phyloP scores from a whole-genome alignment of 2,113 vertebrate species.

The Varanus salvator region DNA sequence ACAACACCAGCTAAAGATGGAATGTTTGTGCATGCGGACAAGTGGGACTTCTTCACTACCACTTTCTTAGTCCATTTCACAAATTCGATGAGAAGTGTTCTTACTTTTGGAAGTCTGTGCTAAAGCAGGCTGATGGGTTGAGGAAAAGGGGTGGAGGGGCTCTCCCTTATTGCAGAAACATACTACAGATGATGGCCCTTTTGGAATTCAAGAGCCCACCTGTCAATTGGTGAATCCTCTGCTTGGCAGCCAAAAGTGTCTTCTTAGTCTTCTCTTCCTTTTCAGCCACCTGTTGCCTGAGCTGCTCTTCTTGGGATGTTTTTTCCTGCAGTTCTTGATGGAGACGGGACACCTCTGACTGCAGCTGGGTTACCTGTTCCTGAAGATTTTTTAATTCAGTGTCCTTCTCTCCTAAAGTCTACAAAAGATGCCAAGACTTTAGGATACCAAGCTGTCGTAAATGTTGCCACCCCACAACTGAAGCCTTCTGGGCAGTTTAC shows the following conservation, averaged over 20 bases:
- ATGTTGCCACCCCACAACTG: too few species aligned
- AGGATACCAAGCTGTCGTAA: neutral
- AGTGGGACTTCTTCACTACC: neutral
- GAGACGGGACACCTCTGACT: conserved; percentile 85
- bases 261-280: conserved; percentile 97
- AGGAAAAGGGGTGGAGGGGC: neutral
- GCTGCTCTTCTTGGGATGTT: conserved; percentile 85
- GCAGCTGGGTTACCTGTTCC: conserved; percentile 86
- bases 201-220: conserved; percentile 70
- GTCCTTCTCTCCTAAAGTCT: conserved; percentile 90
- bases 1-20: neutral
- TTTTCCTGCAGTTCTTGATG: conserved; percentile 93
- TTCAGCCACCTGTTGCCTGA: conserved; percentile 90
- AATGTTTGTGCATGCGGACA: too few species aligned
- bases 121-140: too few species aligned
- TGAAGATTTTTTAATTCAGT: conserved; percentile 84
- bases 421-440: neutral
- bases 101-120: neutral
- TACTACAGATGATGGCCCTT: accelerated
- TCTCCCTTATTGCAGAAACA: neutral
- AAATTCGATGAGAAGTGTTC: neutral
- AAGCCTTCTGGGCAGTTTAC: too few species aligned
- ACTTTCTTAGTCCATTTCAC: neutral
- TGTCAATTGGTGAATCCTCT: conserved; percentile 90
- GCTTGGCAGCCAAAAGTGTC: conserved; percentile 88